These are phyloP conservation scores for Bufo bufo DNA, from an alignment of 2,113 vertebrate genomes.

Conservation along the genomic window DNA sequence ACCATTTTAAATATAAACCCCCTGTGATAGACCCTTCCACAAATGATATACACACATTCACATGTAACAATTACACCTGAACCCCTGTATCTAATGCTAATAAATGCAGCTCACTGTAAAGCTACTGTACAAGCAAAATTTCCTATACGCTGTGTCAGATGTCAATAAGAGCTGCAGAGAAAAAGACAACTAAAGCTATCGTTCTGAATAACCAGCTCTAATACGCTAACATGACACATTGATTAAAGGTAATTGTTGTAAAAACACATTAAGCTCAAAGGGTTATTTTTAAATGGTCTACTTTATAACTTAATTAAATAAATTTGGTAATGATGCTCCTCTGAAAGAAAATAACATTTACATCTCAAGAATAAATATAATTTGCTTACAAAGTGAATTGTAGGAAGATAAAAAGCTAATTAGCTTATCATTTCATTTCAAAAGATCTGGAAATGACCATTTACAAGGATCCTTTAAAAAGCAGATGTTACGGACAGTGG, in stretches of 20 bases:
- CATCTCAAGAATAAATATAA: slow-evolving; percentile 62
- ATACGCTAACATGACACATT: slow-evolving; percentile 22
- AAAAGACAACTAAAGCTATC: background rate
- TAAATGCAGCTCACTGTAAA: background rate
- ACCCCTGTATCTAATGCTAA: background rate
- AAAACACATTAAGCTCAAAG: slow-evolving; percentile 63
- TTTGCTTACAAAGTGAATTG: slow-evolving; percentile 58
- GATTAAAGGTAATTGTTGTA: slow-evolving; percentile 1
- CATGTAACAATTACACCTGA: no score
- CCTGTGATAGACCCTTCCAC: no score
- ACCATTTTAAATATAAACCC: no score
- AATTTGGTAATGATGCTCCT: slow-evolving; percentile 63
- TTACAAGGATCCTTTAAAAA: background rate
- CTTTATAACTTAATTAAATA: slow-evolving; percentile 61
- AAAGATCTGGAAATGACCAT: slow-evolving; percentile 63
- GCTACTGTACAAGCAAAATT: background rate
- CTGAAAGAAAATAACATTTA: slow-evolving; percentile 66
- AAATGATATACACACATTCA: no score
- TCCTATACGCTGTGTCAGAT: background rate
- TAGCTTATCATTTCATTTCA: slow-evolving; percentile 64
- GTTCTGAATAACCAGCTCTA: background rate
- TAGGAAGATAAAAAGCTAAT: slow-evolving; percentile 61
- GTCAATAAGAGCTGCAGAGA: background rate
- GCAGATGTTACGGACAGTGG: background rate
- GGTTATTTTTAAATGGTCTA: slow-evolving; percentile 65